Percentiles rank a stretch among this genome's conserved stretches.
These are phyloP conservation scores for Calypte anna DNA, from an alignment of 2,113 vertebrate genomes.

Conservation along the genomic window DNA sequence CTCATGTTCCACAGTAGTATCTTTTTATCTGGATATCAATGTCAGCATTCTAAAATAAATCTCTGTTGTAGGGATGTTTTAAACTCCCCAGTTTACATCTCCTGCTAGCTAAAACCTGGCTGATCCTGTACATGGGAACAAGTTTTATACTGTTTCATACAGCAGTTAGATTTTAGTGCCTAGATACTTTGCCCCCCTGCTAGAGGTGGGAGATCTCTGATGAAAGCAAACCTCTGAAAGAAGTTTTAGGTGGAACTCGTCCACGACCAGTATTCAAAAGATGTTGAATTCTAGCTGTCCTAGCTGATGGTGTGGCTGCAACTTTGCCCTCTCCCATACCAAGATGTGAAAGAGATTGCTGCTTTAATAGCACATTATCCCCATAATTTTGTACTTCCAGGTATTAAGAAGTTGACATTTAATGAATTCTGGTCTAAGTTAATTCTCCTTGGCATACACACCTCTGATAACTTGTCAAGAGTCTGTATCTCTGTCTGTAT, in stretches of 20 bases:
- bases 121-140: not conserved
- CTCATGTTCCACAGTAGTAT: not conserved
- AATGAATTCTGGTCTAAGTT: not conserved
- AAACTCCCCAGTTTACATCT: not conserved
- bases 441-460: not conserved
- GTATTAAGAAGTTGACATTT: not conserved
- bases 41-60: not conserved
- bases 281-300: not conserved
- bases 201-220: not conserved
- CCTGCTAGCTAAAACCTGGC: not conserved
- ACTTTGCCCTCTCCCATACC: not conserved
- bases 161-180: not conserved
- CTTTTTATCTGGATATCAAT: not conserved
- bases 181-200: not conserved
- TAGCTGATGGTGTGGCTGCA: rapidly evolving
- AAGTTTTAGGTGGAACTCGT: not conserved
- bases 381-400: not conserved
- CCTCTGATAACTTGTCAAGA: not conserved
- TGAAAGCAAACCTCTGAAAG: not conserved
- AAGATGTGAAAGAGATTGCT: not conserved
- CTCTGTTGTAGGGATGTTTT: not conserved
- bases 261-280: not conserved
- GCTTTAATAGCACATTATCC: not conserved
- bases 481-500: not conserved
- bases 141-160: not conserved